Percentiles rank a stretch among this genome's conserved stretches.
These are phyloP conservation scores for Dichetophora obliterata DNA, from an alignment of 2,888 invertebrate genomes.

Conservation along the genomic window DNA sequence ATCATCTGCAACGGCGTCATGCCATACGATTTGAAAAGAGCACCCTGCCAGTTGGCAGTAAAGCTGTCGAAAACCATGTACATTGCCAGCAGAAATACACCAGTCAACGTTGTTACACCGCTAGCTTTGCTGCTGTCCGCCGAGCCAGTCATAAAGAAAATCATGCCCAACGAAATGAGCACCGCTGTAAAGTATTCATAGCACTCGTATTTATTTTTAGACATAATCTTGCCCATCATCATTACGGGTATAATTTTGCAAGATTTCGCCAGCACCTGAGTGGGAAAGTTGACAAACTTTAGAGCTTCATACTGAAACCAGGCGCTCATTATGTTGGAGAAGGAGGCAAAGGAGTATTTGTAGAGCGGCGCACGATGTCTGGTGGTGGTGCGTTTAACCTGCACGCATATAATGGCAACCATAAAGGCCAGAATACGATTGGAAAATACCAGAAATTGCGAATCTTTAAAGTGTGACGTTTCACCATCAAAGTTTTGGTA, in stretches of 20 bases:
- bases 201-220: slow-evolving; percentile 85
- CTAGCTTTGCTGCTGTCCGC: slow-evolving; percentile 75
- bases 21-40: slow-evolving; percentile 84
- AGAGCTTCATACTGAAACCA: slow-evolving; percentile 99
- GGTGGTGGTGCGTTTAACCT: slow-evolving; percentile 72
- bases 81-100: slow-evolving; percentile 84
- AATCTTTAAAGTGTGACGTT: slow-evolving; percentile 84
- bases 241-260: slow-evolving; percentile 98
- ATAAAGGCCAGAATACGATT: slow-evolving; percentile 91
- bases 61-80: slow-evolving; percentile 98
- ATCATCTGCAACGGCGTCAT: slow-evolving; percentile 92
- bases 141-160: slow-evolving; percentile 89
- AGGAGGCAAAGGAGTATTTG: slow-evolving; percentile 94
- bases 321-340: slow-evolving; percentile 97
- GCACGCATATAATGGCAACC: slow-evolving; percentile 78
- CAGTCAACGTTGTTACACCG: slow-evolving; percentile 84
- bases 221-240: slow-evolving; percentile 96
- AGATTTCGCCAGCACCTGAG: slow-evolving; percentile 97
- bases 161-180: slow-evolving; percentile 92
- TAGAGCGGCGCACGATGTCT: slow-evolving; percentile 89
- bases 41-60: slow-evolving; percentile 98
- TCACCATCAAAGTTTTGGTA: slow-evolving; percentile 78
- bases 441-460: slow-evolving; percentile 96
- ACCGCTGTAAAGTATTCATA: slow-evolving; percentile 94
- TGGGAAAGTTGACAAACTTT: slow-evolving; percentile 98